A percentile compares a stretch with the other conserved stretches of the same genome.
These are phyloP conservation scores for Muricea muricata DNA, from an alignment of 92 coral and sea anemone genomes.

Conservation along the genomic window DNA sequence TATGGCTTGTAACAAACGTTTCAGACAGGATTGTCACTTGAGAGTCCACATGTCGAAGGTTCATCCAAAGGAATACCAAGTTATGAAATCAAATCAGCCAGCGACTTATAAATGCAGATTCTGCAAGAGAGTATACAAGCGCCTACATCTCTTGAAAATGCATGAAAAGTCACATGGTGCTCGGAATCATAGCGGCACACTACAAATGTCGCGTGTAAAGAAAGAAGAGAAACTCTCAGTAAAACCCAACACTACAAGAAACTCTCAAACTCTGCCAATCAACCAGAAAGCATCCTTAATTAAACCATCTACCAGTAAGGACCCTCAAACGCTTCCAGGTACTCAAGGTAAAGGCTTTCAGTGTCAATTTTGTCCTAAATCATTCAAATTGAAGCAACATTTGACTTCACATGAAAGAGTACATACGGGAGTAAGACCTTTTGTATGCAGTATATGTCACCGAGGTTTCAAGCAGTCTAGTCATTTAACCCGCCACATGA, in stretches of 20 bases:
- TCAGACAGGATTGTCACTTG: conserved; percentile 14
- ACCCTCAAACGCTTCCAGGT: not conserved
- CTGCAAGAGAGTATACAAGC: conserved; percentile 13
- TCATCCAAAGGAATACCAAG: not conserved
- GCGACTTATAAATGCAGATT: not conserved
- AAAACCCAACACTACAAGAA: not conserved
- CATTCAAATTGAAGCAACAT: not conserved
- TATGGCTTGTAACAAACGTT: not conserved
- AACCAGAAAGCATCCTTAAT: not conserved
- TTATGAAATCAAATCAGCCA: not conserved
- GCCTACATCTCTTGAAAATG: not conserved
- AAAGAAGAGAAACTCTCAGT: not conserved
- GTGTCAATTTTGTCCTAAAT: not conserved
- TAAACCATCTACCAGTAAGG: not conserved
- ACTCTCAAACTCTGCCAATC: not conserved
- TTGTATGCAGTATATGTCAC: not conserved
- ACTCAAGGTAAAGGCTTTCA: not conserved
- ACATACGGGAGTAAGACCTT: conserved; percentile 6
- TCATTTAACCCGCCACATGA: conserved; percentile 1
- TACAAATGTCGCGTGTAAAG: not conserved
- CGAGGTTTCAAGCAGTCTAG: not conserved
- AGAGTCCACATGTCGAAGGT: conserved; percentile 7
- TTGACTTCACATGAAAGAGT: conserved; percentile 7
- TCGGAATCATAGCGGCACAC: not conserved
- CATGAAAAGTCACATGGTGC: not conserved